Conservation (phyloP, 2,888 invertebrate genomes). For the Sarcophaga variegata region DNA sequence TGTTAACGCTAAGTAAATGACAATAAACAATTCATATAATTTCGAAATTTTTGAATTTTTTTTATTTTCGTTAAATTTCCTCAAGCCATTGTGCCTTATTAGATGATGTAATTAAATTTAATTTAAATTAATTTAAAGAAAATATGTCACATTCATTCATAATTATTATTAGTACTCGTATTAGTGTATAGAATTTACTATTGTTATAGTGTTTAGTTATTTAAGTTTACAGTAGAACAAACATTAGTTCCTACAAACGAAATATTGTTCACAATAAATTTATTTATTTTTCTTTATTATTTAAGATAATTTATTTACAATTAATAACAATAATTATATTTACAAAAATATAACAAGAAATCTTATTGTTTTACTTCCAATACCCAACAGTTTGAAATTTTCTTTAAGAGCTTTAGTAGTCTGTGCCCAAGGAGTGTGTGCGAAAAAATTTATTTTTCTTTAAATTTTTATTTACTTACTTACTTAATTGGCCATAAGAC, state of each 20-base stretch:
- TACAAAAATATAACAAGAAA: too few species aligned
- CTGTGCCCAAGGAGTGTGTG: too few species aligned
- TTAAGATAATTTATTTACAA: not conserved
- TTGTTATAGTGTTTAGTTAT: not conserved
- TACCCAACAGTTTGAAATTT: too few species aligned
- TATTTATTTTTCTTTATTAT: not conserved
- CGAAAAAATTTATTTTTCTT: too few species aligned
- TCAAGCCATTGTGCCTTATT: not conserved
- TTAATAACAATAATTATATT: too few species aligned
- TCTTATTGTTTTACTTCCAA: too few species aligned
- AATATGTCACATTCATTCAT: not conserved
- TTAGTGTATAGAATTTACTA: not conserved
- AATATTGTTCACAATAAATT: not conserved
- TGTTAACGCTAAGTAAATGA: not conserved
- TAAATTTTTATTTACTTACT: too few species aligned
- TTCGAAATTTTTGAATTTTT: not conserved
- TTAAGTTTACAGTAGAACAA: conserved; percentile 1
- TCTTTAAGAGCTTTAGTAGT: too few species aligned
- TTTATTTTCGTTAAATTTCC: not conserved
- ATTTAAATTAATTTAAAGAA: not conserved
- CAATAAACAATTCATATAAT: not conserved
- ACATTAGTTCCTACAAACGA: not conserved
- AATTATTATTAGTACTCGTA: not conserved
- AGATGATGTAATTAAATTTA: not conserved
- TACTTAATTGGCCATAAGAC: too few species aligned